These are phyloP conservation scores for Myotis planiceps DNA, from an alignment of 2,797 vertebrate species.

Conservation along the genomic window DNA sequence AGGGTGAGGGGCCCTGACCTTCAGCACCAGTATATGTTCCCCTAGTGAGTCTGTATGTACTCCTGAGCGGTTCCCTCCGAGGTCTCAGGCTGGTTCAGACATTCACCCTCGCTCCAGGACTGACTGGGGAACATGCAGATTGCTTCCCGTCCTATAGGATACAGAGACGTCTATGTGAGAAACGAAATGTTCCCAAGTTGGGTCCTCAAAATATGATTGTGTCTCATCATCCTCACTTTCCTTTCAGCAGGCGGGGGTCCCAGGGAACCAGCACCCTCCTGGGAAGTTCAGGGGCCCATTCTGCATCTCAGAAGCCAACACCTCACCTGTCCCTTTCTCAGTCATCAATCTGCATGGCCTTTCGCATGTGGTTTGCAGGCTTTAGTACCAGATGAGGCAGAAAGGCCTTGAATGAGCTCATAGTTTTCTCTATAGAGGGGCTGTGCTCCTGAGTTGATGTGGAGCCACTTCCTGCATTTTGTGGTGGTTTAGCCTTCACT, in stretches of 20 bases:
- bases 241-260: accelerated
- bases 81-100: neutral
- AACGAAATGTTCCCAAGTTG: accelerated
- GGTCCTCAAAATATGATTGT: accelerated
- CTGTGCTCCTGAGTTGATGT: neutral
- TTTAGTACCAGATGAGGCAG: accelerated
- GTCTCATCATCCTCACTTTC: accelerated
- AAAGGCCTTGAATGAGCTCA: accelerated
- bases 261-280: neutral
- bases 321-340: accelerated
- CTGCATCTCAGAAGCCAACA: neutral
- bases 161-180: accelerated
- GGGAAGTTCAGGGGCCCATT: accelerated
- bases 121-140: accelerated
- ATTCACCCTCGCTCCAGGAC: accelerated
- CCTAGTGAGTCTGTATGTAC: accelerated
- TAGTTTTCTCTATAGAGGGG: neutral
- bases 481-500: neutral
- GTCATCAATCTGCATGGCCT: accelerated
- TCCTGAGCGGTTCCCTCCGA: accelerated
- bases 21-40: accelerated
- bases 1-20: no score
- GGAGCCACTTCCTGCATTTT: accelerated
- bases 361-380: accelerated
- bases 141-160: no score